Evolutionary conservation across 1,140 invertebrate genomes (phyloP), one percentile per base, ranked within the genome.

Genomic region (Papilio polyxenes): DNA sequence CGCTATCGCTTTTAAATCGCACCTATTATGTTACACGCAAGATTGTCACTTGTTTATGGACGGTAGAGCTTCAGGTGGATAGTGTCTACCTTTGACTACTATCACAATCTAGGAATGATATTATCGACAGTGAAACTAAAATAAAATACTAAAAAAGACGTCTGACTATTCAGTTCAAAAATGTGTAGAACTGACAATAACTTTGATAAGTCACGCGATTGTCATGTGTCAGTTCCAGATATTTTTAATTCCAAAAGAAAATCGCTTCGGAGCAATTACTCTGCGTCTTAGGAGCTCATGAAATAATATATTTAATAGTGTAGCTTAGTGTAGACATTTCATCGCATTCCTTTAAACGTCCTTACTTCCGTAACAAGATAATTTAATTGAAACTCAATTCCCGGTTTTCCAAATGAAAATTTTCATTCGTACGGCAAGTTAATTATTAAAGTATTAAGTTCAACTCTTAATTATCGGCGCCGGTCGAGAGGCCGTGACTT

Each of bases 1-100:
- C 84, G 82, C 85, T 77, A 11, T 10, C 80, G 81, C 82, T 59
- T 81, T 51, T 85, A 49, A 51, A 78, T 86, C 82, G 65, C 23
- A 49, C 56, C 44, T 59, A 44, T 23, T 62, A 80, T 83, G 82
- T 81, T 31, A 65, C 49, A 87, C 83, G 84, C 84, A 84, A 79
- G 56, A 85, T 82, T 81, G 81, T 82, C 82, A 78, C 76, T 85
- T 82, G 86, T 87, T 87, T 87, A 87, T 83, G 84, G 81, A 76
- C 81, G 53, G 83, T 51, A 85, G 79, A 79, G 79, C 69, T 81
- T 84, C 83, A 87, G 84, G 86, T 87, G 86, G 56, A 6, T 84
- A 85, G 83, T 77, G 51, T 62, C 78, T 82, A 81, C 53, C 81
- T 79, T 82, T 81, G 76, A 82, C 40, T 44, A 44, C 40, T 44